phyloP scores from a whole-genome alignment of 92 coral and sea anemone species.

The Anthopleura xanthogrammica region DNA sequence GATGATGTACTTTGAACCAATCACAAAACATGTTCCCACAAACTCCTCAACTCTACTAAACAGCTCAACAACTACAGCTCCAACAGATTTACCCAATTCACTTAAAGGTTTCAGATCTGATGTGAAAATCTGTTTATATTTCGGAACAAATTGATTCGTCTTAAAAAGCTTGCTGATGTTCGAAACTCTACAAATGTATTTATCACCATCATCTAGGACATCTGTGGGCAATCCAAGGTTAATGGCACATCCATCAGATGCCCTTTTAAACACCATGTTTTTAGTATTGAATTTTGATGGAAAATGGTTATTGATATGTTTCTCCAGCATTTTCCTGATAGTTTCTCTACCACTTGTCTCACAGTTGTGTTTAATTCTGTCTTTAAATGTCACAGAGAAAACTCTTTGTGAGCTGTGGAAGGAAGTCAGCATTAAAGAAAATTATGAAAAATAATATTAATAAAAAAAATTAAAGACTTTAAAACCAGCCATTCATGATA shows the following conservation, averaged over 20 bases:
- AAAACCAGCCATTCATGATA: too few relatives aligned
- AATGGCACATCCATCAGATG: neutral
- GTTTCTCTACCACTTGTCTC: slow-evolving; percentile 4
- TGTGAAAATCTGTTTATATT: neutral
- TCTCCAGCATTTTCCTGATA: neutral
- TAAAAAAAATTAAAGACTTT: too few relatives aligned
- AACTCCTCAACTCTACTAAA: neutral
- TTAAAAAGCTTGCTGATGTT: neutral
- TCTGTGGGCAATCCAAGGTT: slow-evolving; percentile 11
- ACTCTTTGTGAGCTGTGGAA: too few relatives aligned
- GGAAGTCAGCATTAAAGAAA: too few relatives aligned
- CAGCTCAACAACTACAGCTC: neutral
- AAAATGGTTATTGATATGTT: neutral
- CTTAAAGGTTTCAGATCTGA: neutral
- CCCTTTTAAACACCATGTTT: neutral
- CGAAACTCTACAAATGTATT: neutral
- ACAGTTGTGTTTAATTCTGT: neutral
- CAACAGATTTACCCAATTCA: neutral
- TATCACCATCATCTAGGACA: neutral
- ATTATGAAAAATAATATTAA: too few relatives aligned
- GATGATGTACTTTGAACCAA: slow-evolving; percentile 4
- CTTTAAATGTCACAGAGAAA: neutral
- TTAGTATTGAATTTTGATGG: neutral
- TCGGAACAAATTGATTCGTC: neutral
- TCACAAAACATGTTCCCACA: slow-evolving; percentile 15